Percentiles rank a stretch among this genome's conserved stretches.
phyloP scores from a whole-genome alignment of 2,797 vertebrate species.

The Zalophus californianus region DNA sequence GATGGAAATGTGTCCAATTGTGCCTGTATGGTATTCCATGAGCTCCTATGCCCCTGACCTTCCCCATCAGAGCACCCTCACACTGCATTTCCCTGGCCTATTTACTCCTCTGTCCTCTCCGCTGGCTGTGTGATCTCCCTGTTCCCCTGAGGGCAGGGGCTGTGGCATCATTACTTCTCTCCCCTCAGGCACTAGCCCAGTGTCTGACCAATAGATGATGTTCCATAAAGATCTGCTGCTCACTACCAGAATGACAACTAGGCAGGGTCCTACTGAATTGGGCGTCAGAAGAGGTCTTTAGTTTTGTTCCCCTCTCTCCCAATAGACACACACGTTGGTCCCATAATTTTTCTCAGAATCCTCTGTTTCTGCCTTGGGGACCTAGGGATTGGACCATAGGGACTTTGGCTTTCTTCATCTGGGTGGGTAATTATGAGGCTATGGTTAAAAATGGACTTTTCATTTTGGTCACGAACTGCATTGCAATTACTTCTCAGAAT shows the following conservation, averaged over 20 bases:
- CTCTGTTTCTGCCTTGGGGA: conserved; percentile 25
- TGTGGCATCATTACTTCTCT: not conserved
- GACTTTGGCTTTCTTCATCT: conserved; percentile 61
- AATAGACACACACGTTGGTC: not conserved
- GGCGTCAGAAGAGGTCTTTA: not conserved
- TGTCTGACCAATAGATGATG: not conserved
- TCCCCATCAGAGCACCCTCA: not conserved
- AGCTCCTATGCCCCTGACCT: not conserved
- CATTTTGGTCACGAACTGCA: conserved; percentile 68
- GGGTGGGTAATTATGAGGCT: conserved; percentile 56
- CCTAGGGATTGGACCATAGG: conserved; percentile 8
- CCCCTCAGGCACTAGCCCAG: not conserved
- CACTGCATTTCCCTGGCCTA: not conserved
- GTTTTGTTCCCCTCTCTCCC: not conserved
- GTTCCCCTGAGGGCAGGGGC: not conserved
- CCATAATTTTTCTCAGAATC: conserved; percentile 7
- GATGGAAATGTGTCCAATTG: not conserved
- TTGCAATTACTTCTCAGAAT: conserved; percentile 62
- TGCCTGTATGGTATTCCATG: not conserved
- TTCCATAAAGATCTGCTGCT: not conserved
- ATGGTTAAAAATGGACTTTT: conserved; percentile 74
- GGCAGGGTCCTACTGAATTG: not conserved
- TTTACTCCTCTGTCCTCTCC: not conserved
- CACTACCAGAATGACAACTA: not conserved
- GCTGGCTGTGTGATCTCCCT: not conserved